Conservation (phyloP, 1,140 invertebrate species). For the Hydropsyche tenuis region DNA sequence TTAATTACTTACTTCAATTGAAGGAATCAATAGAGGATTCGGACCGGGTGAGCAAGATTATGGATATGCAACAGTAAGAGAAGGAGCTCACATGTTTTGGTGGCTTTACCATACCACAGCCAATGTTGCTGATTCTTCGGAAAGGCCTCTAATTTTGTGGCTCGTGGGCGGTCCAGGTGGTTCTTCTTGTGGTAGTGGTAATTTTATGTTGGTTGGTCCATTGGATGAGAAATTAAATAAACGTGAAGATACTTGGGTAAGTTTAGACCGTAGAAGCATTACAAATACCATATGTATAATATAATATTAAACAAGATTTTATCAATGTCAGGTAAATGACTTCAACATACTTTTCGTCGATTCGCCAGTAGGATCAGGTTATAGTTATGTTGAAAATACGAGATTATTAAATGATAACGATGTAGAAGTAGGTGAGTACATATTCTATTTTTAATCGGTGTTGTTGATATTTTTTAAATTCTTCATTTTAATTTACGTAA, state of each 20-base stretch:
- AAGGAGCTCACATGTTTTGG: slow-evolving; percentile 84
- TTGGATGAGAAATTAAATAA: slow-evolving; percentile 68
- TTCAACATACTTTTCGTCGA: slow-evolving; percentile 87
- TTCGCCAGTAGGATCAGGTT: slow-evolving; percentile 88
- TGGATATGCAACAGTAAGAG: slow-evolving; percentile 66
- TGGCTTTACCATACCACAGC: slow-evolving; percentile 75
- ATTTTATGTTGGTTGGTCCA: slow-evolving; percentile 80
- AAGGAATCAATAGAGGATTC: not conserved
- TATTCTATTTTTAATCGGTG: no score
- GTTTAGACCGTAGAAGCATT: no score
- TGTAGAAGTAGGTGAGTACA: no score
- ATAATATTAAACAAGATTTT: slow-evolving; percentile 29
- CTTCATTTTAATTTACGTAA: slow-evolving; percentile 38
- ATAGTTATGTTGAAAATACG: slow-evolving; percentile 76
- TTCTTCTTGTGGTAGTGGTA: slow-evolving; percentile 79
- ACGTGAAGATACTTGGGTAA: slow-evolving; percentile 79
- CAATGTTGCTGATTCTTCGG: slow-evolving; percentile 65
- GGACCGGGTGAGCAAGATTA: slow-evolving; percentile 38
- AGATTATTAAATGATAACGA: slow-evolving; percentile 53
- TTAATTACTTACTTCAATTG: no score
- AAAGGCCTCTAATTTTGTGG: slow-evolving; percentile 78
- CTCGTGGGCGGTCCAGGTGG: slow-evolving; percentile 78
- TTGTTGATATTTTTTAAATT: not conserved
- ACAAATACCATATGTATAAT: no score
- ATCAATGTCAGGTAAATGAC: slow-evolving; percentile 66